Base-by-base conservation (phyloP, 2,888 invertebrate species). In the Nomada hirtipes region DNA sequence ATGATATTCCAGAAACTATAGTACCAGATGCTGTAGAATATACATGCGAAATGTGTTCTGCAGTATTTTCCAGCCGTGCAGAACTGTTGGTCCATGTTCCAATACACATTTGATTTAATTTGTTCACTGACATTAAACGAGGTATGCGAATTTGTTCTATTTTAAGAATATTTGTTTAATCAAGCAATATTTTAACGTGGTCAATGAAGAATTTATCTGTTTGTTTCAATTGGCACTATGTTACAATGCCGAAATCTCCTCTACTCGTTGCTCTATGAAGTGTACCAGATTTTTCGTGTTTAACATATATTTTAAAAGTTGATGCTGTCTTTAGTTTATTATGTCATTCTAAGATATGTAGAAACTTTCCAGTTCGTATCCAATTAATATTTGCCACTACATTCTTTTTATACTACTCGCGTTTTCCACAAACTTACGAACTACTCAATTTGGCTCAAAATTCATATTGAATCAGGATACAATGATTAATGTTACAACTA, bases 31-130 rank as follows among this genome's bases (percentile, higher is more conserved):
- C 91, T 75, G 94, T 92, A 85, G 96, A 96, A 60, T 97, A 96
- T 94, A 96, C 96, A 87, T 98, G 98, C 92, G 97, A 97, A 93
- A 97, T 98, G 97, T 98, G 98, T 93, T 95, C 96, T 73, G 95
- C 96, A 65, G 96, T 96, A 87, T 98, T 98, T 93, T 94, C 96
- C 13, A 96, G 96, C 84, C 95, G 97, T 69, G 96, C 96, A 69
- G 97, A 97, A 85, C 93, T 97, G 60, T 94, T 97, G 83, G 95
- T 97, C 74, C 97, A 98, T 94, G 97, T 97, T 90, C 97, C 97
- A 75, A 96, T 97, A 92, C 97, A 98, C 93, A 97, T 98, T 94
- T 96, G 96, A 96, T 95, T 94, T 80, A 85, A 85, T 84, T 88
- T 88, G 76, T 88, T 87, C 78, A 61, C 85, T 76, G 76, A 73